Conservation (phyloP, 2,113 vertebrate genomes). For the Peucedramus taeniatus region DNA sequence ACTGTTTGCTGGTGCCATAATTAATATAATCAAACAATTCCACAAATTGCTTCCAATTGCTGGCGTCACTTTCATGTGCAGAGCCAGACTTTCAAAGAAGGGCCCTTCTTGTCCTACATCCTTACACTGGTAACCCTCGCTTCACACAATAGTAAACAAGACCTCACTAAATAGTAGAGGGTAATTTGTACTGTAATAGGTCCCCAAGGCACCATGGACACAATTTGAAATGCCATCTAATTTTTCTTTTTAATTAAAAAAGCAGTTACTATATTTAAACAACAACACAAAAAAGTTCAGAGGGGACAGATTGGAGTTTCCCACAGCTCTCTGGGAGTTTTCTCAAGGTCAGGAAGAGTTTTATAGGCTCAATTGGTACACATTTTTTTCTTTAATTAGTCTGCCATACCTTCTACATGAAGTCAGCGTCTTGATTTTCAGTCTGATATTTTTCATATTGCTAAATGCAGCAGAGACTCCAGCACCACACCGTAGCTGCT, state of each 20-base stretch:
- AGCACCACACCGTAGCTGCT: background rate
- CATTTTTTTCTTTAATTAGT: constrained; percentile 56
- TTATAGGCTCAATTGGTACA: constrained; percentile 34
- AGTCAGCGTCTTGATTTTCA: constrained; percentile 61
- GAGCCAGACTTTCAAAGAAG: constrained; percentile 69
- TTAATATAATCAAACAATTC: constrained; percentile 78
- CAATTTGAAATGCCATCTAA: constrained; percentile 65
- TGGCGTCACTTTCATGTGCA: constrained; percentile 77
- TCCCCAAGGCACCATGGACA: constrained; percentile 63
- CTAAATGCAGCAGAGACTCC: background rate
- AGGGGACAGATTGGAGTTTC: constrained; percentile 54
- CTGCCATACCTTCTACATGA: constrained; percentile 53
- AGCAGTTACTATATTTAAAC: constrained; percentile 65
- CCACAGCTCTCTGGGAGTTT: constrained; percentile 50
- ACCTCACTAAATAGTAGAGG: constrained; percentile 56
- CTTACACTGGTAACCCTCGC: constrained; percentile 50
- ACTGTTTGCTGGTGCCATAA: constrained; percentile 70
- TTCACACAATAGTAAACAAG: constrained; percentile 68
- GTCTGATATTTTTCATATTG: constrained; percentile 33
- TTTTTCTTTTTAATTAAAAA: constrained; percentile 63
- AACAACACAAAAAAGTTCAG: constrained; percentile 49
- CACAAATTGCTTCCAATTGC: constrained; percentile 79
- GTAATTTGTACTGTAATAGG: constrained; percentile 70
- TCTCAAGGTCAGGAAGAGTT: constrained; percentile 57
- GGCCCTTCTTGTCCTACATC: constrained; percentile 59